Conservation (phyloP, 37 sponge, comb jelly and placozoan genomes). For the Bolinopsis microptera region DNA sequence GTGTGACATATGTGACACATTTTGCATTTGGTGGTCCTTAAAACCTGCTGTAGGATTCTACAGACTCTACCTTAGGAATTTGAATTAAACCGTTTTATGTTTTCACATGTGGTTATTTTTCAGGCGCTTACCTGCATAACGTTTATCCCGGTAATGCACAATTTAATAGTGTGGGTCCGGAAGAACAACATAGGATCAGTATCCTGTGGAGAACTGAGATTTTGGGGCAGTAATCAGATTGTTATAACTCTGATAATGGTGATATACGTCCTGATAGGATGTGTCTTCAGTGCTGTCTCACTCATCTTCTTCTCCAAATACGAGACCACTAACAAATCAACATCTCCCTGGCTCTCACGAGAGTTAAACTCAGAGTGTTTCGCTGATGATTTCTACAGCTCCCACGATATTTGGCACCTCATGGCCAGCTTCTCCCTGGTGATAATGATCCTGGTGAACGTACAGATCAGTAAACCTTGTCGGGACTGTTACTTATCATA, state of each 20-base stretch:
- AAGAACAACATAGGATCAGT: not conserved
- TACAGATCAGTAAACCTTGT: conserved; percentile 12
- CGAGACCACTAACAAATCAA: not conserved
- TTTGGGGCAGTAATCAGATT: conserved; percentile 5
- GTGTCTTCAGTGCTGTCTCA: not conserved
- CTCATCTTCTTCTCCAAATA: conserved; percentile 9
- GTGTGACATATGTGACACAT: not conserved
- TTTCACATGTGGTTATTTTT: too few relatives aligned
- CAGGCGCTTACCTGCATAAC: not conserved
- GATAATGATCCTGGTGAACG: not conserved
- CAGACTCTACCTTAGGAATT: too few relatives aligned
- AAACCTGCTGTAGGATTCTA: too few relatives aligned
- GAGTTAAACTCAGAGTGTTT: not conserved
- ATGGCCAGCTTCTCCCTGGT: not conserved
- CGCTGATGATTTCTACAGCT: not conserved
- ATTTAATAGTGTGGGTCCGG: not conserved
- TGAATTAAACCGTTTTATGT: too few relatives aligned
- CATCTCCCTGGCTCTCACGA: not conserved
- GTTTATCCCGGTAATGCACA: not conserved
- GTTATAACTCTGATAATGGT: not conserved
- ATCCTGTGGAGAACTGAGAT: conserved; percentile 15
- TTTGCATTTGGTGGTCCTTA: not conserved
- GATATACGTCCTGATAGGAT: not conserved
- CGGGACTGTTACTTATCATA: conserved; percentile 12
- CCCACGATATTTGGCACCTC: conserved; percentile 44